Evolutionary conservation across 2,888 invertebrate species (phyloP).

Genomic region (Psylliodes chrysocephalus): DNA sequence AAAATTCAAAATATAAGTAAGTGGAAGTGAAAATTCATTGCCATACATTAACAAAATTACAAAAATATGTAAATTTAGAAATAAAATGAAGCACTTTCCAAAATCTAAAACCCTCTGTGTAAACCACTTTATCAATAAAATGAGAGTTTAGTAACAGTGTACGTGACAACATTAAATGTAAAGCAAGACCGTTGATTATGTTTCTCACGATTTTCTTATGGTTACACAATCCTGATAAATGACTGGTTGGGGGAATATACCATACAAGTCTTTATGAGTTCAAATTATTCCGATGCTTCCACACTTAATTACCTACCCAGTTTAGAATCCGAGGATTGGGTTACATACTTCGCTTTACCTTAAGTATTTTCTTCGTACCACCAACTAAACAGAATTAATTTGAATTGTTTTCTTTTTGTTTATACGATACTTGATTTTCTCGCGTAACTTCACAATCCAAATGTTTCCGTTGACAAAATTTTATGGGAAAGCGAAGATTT

Average conservation of each 20-base stretch:
- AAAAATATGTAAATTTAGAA: slow-evolving; percentile 1
- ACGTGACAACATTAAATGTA: slow-evolving; percentile 20
- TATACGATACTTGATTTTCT: not conserved
- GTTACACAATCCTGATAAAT: slow-evolving; percentile 49
- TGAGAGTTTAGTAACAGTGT: slow-evolving; percentile 6
- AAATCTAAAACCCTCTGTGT: not conserved
- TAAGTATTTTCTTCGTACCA: not conserved
- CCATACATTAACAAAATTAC: not conserved
- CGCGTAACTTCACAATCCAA: too few species aligned
- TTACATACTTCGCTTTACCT: slow-evolving; percentile 2
- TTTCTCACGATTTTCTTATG: slow-evolving; percentile 35
- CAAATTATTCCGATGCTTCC: slow-evolving; percentile 33
- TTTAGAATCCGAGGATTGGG: slow-evolving; percentile 4
- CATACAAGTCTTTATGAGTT: slow-evolving; percentile 20
- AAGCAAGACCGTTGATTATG: slow-evolving; percentile 29
- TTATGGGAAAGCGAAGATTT: too few species aligned
- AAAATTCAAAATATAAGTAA: too few species aligned
- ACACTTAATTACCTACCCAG: slow-evolving; percentile 18
- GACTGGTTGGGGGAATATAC: slow-evolving; percentile 26
- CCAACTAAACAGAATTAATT: not conserved
- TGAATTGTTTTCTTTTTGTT: not conserved
- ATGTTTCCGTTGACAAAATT: too few species aligned
- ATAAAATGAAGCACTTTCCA: not conserved
- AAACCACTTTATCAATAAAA: slow-evolving; percentile 15
- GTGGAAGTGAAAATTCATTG: too few species aligned